Percentiles rank a stretch among this genome's conserved stretches.
phyloP scores from a whole-genome alignment of 2,113 vertebrate species.

The Phoenicopterus ruber region DNA sequence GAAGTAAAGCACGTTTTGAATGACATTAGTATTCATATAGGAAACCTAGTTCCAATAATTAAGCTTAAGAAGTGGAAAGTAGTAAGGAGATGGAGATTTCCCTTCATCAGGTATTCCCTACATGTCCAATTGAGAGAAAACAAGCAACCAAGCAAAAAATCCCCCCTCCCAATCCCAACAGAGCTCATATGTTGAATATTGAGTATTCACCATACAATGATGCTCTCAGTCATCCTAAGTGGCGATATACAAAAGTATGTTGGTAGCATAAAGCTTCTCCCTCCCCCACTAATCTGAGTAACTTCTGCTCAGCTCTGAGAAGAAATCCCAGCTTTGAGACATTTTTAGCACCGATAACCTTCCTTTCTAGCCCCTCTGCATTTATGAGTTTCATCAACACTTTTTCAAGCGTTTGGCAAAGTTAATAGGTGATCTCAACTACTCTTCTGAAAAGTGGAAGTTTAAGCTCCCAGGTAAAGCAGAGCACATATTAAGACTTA shows the following conservation, averaged over 20 bases:
- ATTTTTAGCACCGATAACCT: background rate
- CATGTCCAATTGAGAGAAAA: background rate
- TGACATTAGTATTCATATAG: background rate
- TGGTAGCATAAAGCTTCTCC: background rate
- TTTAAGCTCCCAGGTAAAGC: constrained; percentile 26
- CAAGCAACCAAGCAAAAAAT: background rate
- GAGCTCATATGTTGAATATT: background rate
- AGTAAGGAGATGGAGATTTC: background rate
- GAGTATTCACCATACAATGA: background rate
- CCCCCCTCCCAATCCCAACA: background rate
- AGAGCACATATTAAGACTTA: constrained; percentile 64
- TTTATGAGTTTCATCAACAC: background rate
- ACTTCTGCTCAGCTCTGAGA: background rate
- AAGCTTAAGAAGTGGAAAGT: background rate
- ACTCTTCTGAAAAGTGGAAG: background rate
- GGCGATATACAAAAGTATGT: background rate
- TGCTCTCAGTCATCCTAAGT: background rate
- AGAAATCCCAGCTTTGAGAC: background rate
- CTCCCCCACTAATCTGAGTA: background rate
- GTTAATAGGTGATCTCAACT: background rate
- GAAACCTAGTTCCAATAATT: background rate
- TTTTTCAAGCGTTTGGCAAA: background rate
- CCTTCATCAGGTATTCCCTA: background rate
- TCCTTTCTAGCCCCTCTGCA: background rate
- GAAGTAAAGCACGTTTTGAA: background rate